Base-by-base conservation (phyloP, 2,113 vertebrate genomes). In the Sterna hirundo region DNA sequence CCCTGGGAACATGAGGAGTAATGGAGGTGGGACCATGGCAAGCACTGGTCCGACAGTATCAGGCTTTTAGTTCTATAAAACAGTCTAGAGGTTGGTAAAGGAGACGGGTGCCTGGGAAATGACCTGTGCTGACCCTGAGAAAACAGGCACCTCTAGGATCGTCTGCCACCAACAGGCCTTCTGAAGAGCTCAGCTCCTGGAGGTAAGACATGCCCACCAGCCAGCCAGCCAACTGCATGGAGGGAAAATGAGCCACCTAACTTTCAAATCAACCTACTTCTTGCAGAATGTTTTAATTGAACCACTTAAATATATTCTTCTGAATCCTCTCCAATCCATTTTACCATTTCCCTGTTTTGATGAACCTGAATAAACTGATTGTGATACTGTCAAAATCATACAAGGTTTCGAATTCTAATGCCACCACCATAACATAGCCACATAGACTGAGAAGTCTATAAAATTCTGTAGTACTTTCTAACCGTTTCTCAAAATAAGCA, bases 211-310 rank as follows among this genome's bases (percentile, higher is more conserved):
- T 46, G 18, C 20, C 25, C 34, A 46, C 30, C n/a, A 74, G 15
- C 16, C 32, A 86, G 15, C 9, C 42, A 78, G 15, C 4, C 34
- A 11, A 18, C 52, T 44, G 15, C 13, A 11, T 0, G 0, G 20
- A 44, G 11, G 26, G 22, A 60, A 79, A 75, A 60, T 0, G 2
- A 87, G 15, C 2, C 8, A 66, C 15, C 15, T 52, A 26, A 60
- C 40, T 85, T 85, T 46, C 65, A 64, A 76, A 90, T 34, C n/a
- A 54, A 13, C 5, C 13, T 36, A 7, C 7, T 3, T 65, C 58
- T 57, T 65, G 10, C 19, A 70, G 30, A 74, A 84, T 30, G 11
- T 27, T 81, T 81, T 51, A 82, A 87, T 38, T 36, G 46, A 93
- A 57, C 11, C 21, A 46, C 44, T 46, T 46, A 76, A 83, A 74